Conservation (phyloP, 92 coral and sea anemone genomes). For the Parazoanthus darwini region DNA sequence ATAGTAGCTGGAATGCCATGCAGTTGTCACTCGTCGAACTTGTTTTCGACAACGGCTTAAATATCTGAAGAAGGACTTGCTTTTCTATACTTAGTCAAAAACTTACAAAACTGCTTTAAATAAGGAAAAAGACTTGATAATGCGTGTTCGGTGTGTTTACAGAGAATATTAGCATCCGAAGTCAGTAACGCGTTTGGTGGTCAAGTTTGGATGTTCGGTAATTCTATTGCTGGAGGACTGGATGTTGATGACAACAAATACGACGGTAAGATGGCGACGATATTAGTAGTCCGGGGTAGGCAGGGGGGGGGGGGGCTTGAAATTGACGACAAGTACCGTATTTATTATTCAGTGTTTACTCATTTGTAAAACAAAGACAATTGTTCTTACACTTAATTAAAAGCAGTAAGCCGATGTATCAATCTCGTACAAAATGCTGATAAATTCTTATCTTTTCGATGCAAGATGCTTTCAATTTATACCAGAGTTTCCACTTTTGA, state of each 20-base stretch:
- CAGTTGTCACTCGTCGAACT: too few species aligned
- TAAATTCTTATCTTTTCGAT: neutral
- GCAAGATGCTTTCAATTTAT: neutral
- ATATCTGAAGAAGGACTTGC: too few species aligned
- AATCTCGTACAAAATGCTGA: neutral
- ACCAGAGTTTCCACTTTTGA: neutral
- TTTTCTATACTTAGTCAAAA: too few species aligned
- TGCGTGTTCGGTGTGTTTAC: neutral
- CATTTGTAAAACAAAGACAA: too few species aligned
- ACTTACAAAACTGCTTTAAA: too few species aligned
- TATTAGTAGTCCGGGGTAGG: too few species aligned
- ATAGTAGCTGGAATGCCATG: too few species aligned
- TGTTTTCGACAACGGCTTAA: too few species aligned
- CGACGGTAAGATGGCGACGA: constrained; percentile 53
- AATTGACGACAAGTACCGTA: neutral
- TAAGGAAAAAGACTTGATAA: neutral
- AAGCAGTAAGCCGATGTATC: neutral
- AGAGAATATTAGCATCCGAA: constrained; percentile 69
- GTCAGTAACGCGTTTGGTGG: neutral
- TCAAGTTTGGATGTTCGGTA: constrained; percentile 62
- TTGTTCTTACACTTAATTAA: neutral
- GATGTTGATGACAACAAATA: constrained; percentile 72
- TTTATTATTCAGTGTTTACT: neutral
- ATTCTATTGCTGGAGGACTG: constrained; percentile 67
- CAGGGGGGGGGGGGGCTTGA: neutral